Base-by-base conservation (phyloP, 2,797 vertebrate genomes). In the Chaunax sp. region DNA sequence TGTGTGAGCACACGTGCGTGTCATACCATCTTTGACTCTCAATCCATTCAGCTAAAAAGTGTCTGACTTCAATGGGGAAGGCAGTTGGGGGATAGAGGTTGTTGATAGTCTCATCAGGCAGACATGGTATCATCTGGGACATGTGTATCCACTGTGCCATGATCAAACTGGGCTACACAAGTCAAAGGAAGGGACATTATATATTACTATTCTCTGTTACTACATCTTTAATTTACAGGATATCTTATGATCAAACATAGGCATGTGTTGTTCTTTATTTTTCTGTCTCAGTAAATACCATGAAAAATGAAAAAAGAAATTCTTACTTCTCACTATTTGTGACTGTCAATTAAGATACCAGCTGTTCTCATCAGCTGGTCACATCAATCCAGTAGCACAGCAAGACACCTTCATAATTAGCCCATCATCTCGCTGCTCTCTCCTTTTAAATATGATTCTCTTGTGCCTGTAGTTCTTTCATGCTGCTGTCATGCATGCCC, bases 91-190 rank as follows among this genome's bases (percentile, higher is more conserved):
- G 93, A 57, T 95, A 95, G 52, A 95, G 90, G 13, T 66, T 82
- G 50, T 56, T 85, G 79, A 93, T 18, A 0, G 71, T 83, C 12
- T 93, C 78, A 35, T 80, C 75, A 40, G 87, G 1, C 45, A 94
- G 85, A 64, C 57, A 64, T 43, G 81, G 88, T 22, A 94, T 80
- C 37, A 92, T 77, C 68, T 82, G 82, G 59, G 87, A 88, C 85
- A 95, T 89, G 55, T 85, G 89, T 0, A 44, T 56, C 94, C 94
- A 95, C 90, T 92, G 93, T n/a, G 93, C 86, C 94, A 95, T 95
- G 64, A 50, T 90, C 57, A 70, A 53, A 64, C 67, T 64, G 62
- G 20, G 55, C 83, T 90, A 14, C 11, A 64, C 22, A 35, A 35
- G 30, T 22, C 35, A 38, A 22, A 66, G 40, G 12, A 40, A 45